Evolutionary conservation across 2,888 invertebrate genomes (phyloP), one percentile per base, ranked within the genome.

Genomic region (Lomographa bimaculata): DNA sequence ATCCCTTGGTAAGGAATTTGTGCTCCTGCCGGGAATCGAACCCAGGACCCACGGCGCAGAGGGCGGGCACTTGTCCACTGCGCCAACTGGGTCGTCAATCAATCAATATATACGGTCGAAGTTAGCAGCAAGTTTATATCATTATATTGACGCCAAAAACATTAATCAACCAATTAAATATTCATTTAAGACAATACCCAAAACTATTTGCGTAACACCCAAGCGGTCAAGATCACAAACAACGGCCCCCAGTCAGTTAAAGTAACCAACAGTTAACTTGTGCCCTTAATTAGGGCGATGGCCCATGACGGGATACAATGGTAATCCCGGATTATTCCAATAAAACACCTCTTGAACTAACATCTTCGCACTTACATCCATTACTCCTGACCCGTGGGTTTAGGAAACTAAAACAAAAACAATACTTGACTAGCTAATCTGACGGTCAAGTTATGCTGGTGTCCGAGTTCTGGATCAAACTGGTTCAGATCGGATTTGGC

Each of bases 271-370:
- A 61, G 62, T 68, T 62, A 53, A 57, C 58, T 18, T 12, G 23
- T 27, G 82, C 82, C 83, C 87, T 74, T 77, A 76, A 83, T 85
- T 83, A 82, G 77, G 63, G 76, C 78, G 77, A 78, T 79, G 75
- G 69, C 58, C 79, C 80, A 73, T 67, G 74, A 67, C 76, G 68
- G 79, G 69, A 77, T 73, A 79, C 79, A 71, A 62, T 62, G 58
- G 72, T 81, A 79, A 86, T 80, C 86, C 85, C 56, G 79, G 85
- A 82, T 87, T 75, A 85, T 83, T 81, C 83, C 76, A 71, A 77
- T 81, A 82, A 73, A 85, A 82, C 85, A 84, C 81, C 84, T 83
- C 85, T 79, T 79, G 76, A 75, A 74, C 57, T 56, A 60, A 55
- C 66, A 63, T 71, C 64, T 43, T 43, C 42, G 17, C 42, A 43